These are phyloP conservation scores for Pammene fasciana DNA, from an alignment of 2,888 invertebrate genomes.

Conservation along the genomic window DNA sequence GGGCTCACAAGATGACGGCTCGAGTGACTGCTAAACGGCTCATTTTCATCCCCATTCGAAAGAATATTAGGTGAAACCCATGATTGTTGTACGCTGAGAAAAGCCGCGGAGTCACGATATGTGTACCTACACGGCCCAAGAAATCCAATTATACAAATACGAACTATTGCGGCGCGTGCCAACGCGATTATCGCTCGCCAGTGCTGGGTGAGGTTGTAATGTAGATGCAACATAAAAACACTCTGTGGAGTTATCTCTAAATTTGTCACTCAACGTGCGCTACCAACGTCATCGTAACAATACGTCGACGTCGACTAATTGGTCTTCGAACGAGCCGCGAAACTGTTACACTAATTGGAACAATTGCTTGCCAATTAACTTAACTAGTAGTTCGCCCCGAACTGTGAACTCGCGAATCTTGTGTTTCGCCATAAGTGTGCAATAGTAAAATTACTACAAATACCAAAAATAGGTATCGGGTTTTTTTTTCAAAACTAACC, in stretches of 20 bases:
- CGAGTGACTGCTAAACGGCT: conserved; percentile 56
- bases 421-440: too few species aligned
- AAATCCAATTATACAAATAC: conserved; percentile 58
- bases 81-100: conserved; percentile 48
- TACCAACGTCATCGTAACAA: conserved; percentile 50
- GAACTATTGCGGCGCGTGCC: conserved; percentile 66
- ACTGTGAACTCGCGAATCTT: too few species aligned
- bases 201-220: conserved; percentile 37
- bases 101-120: conserved; percentile 46
- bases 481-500: too few species aligned
- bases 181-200: conserved; percentile 12
- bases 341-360: conserved; percentile 55
- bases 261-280: conserved; percentile 61
- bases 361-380: conserved; percentile 46
- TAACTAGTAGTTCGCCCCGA: too few species aligned
- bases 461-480: too few species aligned
- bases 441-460: too few species aligned
- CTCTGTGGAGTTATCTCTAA: conserved; percentile 60
- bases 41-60: conserved; percentile 51
- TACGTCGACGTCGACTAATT: conserved; percentile 61
- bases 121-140: conserved; percentile 42
- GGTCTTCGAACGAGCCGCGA: conserved; percentile 57
- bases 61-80: conserved; percentile 52
- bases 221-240: conserved; percentile 60
- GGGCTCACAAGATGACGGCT: conserved; percentile 55